phyloP scores from a whole-genome alignment of 2,113 vertebrate genomes.

The Lagopus leucura region DNA sequence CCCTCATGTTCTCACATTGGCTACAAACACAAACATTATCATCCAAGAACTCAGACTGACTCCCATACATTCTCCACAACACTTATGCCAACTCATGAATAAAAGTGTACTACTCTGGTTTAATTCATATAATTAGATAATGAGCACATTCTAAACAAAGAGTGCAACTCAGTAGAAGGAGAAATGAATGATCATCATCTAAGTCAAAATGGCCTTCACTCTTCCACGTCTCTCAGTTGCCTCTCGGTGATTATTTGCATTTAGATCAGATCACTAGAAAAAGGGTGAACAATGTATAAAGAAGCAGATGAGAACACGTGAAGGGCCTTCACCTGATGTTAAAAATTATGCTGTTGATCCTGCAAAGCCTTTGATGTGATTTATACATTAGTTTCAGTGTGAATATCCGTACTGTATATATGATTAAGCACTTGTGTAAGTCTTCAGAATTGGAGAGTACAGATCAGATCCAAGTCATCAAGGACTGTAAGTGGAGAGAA shows the following conservation, averaged over 20 bases:
- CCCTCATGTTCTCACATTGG: neutral
- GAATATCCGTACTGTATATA: neutral
- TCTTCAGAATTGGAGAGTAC: neutral
- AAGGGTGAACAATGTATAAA: neutral
- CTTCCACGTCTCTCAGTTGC: neutral
- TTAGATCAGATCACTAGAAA: neutral
- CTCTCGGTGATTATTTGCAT: neutral
- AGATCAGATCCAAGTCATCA: neutral
- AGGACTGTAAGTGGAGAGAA: neutral
- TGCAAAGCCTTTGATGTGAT: neutral
- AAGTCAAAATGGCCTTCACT: neutral
- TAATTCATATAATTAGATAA: neutral
- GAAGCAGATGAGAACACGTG: neutral
- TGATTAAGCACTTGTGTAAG: neutral
- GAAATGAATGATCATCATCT: neutral
- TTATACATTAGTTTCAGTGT: neutral
- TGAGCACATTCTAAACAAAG: neutral
- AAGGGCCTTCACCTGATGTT: neutral
- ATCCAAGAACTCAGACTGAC: neutral
- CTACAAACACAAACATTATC: neutral
- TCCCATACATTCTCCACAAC: neutral
- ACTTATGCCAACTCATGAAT: neutral
- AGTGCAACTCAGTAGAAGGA: neutral
- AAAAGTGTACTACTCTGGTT: neutral
- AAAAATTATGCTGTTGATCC: neutral